Percentiles rank a stretch among this genome's conserved stretches.
Evolutionary conservation across 1,140 invertebrate genomes (phyloP).

Genomic region (Triops cancriformis): DNA sequence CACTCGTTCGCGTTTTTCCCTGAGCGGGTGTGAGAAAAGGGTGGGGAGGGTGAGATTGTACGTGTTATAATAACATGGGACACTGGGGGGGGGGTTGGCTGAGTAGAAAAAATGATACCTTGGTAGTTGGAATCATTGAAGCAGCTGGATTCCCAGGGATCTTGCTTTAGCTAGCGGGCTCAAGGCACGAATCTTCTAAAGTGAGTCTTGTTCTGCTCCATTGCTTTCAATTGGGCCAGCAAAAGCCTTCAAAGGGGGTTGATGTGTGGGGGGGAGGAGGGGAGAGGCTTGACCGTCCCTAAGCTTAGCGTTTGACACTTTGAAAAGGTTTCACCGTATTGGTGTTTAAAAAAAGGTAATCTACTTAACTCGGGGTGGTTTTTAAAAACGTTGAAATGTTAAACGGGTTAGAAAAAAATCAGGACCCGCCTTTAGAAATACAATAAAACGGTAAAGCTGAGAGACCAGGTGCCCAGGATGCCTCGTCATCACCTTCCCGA

Average conservation of each 20-base stretch:
- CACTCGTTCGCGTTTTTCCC: background rate
- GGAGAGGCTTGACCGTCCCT: background rate
- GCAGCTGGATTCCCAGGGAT: background rate
- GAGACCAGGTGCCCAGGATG: constrained; percentile 9
- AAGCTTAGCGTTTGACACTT: background rate
- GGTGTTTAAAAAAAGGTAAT: background rate
- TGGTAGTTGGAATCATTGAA: background rate
- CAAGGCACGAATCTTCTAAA: background rate
- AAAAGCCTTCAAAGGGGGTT: background rate
- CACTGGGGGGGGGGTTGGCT: background rate
- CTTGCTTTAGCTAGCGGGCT: background rate
- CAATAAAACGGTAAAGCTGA: background rate
- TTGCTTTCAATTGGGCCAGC: background rate
- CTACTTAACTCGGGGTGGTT: background rate
- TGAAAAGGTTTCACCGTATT: background rate
- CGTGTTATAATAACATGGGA: background rate
- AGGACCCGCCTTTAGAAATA: background rate
- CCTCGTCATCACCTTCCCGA: background rate
- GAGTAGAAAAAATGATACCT: background rate
- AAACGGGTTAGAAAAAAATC: background rate
- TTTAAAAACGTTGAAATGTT: background rate
- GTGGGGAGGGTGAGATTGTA: background rate
- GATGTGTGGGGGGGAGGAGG: background rate
- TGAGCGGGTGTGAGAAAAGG: background rate
- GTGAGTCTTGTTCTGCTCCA: background rate